phyloP scores from a whole-genome alignment of 2,113 vertebrate species.

The Syngnathus scovelli region DNA sequence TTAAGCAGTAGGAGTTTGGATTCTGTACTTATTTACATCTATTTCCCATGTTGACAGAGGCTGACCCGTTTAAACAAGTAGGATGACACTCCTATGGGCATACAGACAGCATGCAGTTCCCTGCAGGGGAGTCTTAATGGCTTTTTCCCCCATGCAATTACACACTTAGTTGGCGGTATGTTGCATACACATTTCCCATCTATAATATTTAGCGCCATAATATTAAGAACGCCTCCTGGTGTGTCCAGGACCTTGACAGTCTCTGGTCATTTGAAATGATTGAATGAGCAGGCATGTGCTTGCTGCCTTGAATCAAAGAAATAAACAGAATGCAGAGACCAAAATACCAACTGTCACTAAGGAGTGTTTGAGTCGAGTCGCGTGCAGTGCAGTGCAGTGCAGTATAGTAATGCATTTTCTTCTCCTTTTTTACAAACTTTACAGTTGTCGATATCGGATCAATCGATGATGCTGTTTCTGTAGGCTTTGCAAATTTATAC shows the following conservation, averaged over 20 bases:
- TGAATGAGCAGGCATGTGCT: not conserved
- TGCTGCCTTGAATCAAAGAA: not conserved
- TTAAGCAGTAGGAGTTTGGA: conserved; percentile 2
- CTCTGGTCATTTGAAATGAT: not conserved
- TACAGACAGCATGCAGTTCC: conserved; percentile 14
- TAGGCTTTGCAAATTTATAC: conserved; percentile 6
- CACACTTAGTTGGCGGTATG: conserved; percentile 2
- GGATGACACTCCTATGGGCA: conserved; percentile 26
- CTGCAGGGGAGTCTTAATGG: not conserved
- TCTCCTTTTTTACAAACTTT: too few relatives aligned
- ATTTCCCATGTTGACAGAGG: conserved; percentile 13
- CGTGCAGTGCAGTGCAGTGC: too few relatives aligned
- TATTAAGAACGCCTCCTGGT: not conserved
- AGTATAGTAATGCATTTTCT: too few relatives aligned
- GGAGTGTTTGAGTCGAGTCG: too few relatives aligned
- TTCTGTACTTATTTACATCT: conserved; percentile 14
- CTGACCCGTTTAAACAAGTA: conserved; percentile 35
- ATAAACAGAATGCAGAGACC: too few relatives aligned
- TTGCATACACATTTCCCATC: not conserved
- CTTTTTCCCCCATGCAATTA: not conserved
- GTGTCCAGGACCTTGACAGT: not conserved
- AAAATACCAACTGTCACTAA: too few relatives aligned
- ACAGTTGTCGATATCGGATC: not conserved
- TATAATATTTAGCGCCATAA: not conserved
- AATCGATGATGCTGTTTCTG: not conserved